Base-by-base conservation (phyloP, 2,888 invertebrate genomes). In the Phorcus lineatus region DNA sequence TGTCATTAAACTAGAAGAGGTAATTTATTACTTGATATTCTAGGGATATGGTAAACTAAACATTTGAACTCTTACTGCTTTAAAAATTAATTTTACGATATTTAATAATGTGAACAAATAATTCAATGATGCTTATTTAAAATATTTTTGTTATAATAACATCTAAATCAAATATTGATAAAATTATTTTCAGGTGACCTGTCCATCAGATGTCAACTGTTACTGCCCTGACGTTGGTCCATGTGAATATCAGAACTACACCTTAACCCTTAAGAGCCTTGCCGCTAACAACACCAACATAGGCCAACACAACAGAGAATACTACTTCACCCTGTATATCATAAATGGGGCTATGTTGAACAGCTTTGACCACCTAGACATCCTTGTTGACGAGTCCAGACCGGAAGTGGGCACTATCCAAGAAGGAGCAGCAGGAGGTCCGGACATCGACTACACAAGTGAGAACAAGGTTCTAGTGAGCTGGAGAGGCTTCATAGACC, bases 401-500 rank as follows among this genome's bases (percentile, higher is more conserved):
- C 88, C 88, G 24, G 80, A 78, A 47, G 36, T 47, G 4, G 88
- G 88, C 17, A 80, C 84, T n/a, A 52, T 74, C 24, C 74, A 24
- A 17, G 83, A 83, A n/a, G 83, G 81, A 7, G 28, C 79, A 17
- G 16, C 22, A 4, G 84, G 79, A n/a, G 36, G 53, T 31, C 78
- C 80, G 1, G 89, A 89, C 74, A 83, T 88, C 31, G 89, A 88
- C 74, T 89, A 84, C 77, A 85, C 85, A 16, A 83, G 84, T 74
- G 80, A 74, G 3, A 70, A 79, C 7, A 22, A 57, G 1, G 36
- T 87, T 6, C 80, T 74, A 4, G 79, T 85, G 13, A 77, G 79
- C 62, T 87, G 87, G 87, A 78, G 83, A 36, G 88, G 86, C 3
- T 88, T 88, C 79, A 82, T 87, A 28, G 88, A 88, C 36, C 87